Conservation (phyloP, 2,888 invertebrate species). For the Apamea crenata region DNA sequence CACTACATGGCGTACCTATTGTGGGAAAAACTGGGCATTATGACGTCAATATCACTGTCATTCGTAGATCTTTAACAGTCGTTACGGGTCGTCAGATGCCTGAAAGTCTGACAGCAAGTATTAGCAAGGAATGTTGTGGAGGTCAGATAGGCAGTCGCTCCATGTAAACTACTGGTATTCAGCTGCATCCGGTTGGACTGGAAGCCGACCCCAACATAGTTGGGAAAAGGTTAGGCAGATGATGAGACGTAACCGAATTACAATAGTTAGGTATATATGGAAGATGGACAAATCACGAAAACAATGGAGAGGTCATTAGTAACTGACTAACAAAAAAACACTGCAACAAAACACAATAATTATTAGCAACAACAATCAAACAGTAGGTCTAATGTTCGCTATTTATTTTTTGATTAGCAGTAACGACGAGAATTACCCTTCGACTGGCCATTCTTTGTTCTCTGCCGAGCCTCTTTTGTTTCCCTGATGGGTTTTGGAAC, state of each 20-base stretch:
- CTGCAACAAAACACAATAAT: slow-evolving; percentile 37
- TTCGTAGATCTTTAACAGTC: background rate
- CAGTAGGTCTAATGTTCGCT: slow-evolving; percentile 45
- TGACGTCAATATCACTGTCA: background rate
- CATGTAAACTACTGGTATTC: background rate
- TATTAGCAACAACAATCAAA: slow-evolving; percentile 44
- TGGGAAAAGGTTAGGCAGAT: too few species aligned
- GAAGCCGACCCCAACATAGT: background rate
- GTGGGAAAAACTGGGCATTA: background rate
- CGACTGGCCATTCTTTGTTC: slow-evolving; percentile 52
- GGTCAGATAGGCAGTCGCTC: background rate
- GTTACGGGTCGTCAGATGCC: background rate
- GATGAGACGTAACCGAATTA: background rate
- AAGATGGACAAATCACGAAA: background rate
- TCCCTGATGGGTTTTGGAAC: slow-evolving; percentile 48
- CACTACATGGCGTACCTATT: background rate
- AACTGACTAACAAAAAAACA: slow-evolving; percentile 3
- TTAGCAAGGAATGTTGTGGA: background rate
- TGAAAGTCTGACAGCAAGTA: background rate
- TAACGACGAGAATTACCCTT: slow-evolving; percentile 59
- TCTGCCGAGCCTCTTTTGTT: slow-evolving; percentile 50
- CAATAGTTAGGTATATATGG: background rate
- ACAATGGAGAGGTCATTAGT: too few species aligned
- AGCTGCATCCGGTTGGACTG: background rate
- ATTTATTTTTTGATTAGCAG: slow-evolving; percentile 60